Base-by-base conservation (phyloP, 2,113 vertebrate species). In the Excalfactoria chinensis region DNA sequence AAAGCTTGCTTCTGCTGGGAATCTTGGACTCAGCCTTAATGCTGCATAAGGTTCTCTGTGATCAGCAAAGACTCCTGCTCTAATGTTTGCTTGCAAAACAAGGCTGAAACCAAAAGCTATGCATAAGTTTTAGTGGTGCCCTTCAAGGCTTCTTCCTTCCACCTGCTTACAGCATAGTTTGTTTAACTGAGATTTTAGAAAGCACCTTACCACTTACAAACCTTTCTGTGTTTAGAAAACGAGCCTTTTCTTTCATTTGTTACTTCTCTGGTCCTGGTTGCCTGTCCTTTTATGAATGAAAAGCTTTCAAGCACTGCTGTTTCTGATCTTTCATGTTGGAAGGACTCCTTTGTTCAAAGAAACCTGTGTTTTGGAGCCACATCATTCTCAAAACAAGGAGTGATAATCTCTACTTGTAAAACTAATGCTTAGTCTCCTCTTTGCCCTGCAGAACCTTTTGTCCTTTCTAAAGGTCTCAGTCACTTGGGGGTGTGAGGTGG, bases 121-220 rank as follows among this genome's bases (percentile, higher is more conserved):
- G 2, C 5, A 0, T 10, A 8, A 75, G 16, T 6, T 82, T 73
- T 30, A 48, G 20, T 53, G 35, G 26, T 56, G 44, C 7, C 13
- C 13, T 90, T 86, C 18, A 26, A 66, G 49, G 11, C 28, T 51
- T 55, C 10, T 73, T n/a, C 35, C 13, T 69, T 55, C 44, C 75
- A 12, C 15, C 5, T 3, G 75, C 16, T 62, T n/a, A 4, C 6
- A 1, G 5, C 53, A 2, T 1, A 1, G 4, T 40, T 81, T 48
- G 37, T 30, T 44, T 49, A 43, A 21, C 37, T 76, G 37, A 43
- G 0, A 21, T 53, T 83, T 46, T 48, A 40, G 46, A 13, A 70
- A 43, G 15, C 4, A 53, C 12, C 9, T 79, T 19, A 23, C 53
- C 22, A 3, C 40, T 72, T 81, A 7, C 2, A 3, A 68, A 56